phyloP scores from a whole-genome alignment of 1,140 invertebrate species.

The Drosophila nebulosa region DNA sequence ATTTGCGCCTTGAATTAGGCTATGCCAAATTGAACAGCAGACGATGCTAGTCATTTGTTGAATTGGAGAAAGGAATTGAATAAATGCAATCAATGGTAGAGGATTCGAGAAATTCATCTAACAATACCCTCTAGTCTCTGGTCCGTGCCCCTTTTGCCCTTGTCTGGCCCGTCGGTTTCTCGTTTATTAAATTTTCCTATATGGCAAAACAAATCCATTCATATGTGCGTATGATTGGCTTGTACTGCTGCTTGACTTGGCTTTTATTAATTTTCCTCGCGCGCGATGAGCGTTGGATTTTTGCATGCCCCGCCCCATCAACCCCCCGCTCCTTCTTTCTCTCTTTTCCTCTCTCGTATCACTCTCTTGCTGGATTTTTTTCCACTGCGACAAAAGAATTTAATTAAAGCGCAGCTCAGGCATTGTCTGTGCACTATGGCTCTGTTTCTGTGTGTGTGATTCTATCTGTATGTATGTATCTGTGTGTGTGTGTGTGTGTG shows the following conservation, averaged over 20 bases:
- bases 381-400: slow-evolving; percentile 66
- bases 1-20: slow-evolving; percentile 50
- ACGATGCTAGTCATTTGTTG: slow-evolving; percentile 7
- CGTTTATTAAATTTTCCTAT: slow-evolving; percentile 35
- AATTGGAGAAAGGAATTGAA: slow-evolving; percentile 12
- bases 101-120: slow-evolving; percentile 39
- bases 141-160: not conserved
- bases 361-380: not conserved
- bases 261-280: slow-evolving; percentile 48
- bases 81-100: slow-evolving; percentile 41
- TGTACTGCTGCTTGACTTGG: slow-evolving; percentile 4
- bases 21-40: slow-evolving; percentile 65
- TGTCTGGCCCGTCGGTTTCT: not conserved
- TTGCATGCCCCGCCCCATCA: slow-evolving; percentile 41
- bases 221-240: slow-evolving; percentile 31
- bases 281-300: slow-evolving; percentile 44
- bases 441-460: not conserved
- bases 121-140: slow-evolving; percentile 8
- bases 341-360: not conserved
- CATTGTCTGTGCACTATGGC: slow-evolving; percentile 43
- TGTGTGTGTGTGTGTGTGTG: not conserved
- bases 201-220: slow-evolving; percentile 6
- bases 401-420: slow-evolving; percentile 59
- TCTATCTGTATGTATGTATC: not conserved
- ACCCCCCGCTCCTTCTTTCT: too few species aligned